These are phyloP conservation scores for Lanistes nyassanus DNA, from an alignment of 1,140 invertebrate genomes.

Conservation along the genomic window DNA sequence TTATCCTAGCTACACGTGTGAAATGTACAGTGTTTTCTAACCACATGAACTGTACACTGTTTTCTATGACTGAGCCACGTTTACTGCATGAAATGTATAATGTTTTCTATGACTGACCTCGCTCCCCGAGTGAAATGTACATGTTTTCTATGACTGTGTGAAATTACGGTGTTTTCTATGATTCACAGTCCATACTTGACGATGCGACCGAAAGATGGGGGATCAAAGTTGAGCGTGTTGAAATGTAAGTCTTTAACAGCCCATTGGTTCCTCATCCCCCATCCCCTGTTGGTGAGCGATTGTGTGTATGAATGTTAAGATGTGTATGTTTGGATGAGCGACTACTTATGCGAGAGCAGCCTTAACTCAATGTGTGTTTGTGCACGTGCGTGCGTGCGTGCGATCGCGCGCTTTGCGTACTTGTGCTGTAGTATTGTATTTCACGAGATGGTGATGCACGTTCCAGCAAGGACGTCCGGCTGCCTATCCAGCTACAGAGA, in stretches of 20 bases:
- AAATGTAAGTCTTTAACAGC: conserved; percentile 79
- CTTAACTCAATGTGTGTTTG: neutral
- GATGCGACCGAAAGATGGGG: conserved; percentile 97
- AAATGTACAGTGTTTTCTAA: no score
- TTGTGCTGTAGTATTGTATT: no score
- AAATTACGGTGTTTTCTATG: neutral
- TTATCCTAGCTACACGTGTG: no score
- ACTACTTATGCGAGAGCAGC: neutral
- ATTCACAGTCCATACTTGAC: conserved; percentile 71
- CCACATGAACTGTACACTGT: no score
- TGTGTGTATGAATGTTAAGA: conserved; percentile 2
- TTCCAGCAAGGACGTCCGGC: conserved; percentile 85
- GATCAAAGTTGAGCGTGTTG: conserved; percentile 95
- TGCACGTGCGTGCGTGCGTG: conserved; percentile 6
- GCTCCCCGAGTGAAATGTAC: no score
- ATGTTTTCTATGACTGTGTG: no score
- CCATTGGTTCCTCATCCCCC: neutral
- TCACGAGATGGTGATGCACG: neutral
- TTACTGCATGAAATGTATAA: no score
- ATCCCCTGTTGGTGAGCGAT: neutral
- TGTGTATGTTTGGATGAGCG: no score
- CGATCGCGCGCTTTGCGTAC: no score
- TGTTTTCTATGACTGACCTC: no score
- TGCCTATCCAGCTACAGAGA: conserved; percentile 84
- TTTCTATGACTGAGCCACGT: no score